These are phyloP conservation scores for Asteroscopus sphinx DNA, from an alignment of 2,888 invertebrate species.

Conservation along the genomic window DNA sequence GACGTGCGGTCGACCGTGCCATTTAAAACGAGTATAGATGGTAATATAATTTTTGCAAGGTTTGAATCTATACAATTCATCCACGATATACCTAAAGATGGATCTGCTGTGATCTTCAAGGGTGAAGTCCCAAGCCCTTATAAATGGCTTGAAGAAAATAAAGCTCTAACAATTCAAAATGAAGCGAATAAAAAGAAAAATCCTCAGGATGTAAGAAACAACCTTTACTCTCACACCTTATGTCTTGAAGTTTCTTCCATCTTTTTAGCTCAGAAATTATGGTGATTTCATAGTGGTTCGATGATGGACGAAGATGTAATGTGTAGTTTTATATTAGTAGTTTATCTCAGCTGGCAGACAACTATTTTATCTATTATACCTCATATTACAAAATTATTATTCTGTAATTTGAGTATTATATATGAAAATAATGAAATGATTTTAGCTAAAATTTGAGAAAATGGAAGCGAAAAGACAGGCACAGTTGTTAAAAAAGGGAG, in stretches of 20 bases:
- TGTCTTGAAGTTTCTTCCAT: too few species aligned
- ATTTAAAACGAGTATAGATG: not conserved
- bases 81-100: conserved; percentile 74
- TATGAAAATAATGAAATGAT: too few species aligned
- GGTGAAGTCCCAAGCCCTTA: conserved; percentile 71
- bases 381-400: too few species aligned
- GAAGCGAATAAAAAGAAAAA: conserved; percentile 70
- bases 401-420: too few species aligned
- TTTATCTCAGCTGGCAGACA: too few species aligned
- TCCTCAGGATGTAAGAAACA: conserved; percentile 55
- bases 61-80: conserved; percentile 71
- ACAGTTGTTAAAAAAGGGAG: conserved; percentile 63
- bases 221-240: too few species aligned
- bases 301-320: too few species aligned
- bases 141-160: conserved; percentile 74
- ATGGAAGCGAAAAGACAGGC: conserved; percentile 65
- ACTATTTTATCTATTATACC: too few species aligned
- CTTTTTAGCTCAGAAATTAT: too few species aligned
- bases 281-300: too few species aligned
- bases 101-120: conserved; percentile 69
- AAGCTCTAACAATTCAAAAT: conserved; percentile 63
- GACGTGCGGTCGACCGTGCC: too few species aligned
- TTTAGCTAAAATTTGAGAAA: conserved; percentile 70
- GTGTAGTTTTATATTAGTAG: too few species aligned
- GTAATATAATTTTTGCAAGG: conserved; percentile 58